A percentile compares a stretch with the other conserved stretches of the same genome.
Conservation (phyloP, 2,888 invertebrate genomes). For the Stenichneumon culpator region DNA sequence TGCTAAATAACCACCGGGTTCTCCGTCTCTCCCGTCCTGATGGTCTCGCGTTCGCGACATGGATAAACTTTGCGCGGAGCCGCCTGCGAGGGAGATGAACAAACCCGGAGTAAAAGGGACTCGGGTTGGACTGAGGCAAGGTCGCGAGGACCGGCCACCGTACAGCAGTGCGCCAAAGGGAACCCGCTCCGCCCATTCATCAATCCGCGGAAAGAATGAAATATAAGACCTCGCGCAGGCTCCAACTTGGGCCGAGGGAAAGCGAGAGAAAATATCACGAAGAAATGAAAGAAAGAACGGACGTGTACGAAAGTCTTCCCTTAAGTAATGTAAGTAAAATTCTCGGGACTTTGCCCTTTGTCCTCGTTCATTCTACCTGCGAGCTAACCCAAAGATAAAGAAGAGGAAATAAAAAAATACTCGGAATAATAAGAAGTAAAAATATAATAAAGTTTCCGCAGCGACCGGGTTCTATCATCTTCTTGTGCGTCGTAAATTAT, state of each 20-base stretch:
- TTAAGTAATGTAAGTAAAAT: slow-evolving; percentile 45
- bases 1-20: slow-evolving; percentile 66
- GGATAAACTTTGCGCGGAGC: slow-evolving; percentile 45
- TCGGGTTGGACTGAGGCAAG: slow-evolving; percentile 58
- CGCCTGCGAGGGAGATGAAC: slow-evolving; percentile 10
- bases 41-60: slow-evolving; percentile 26
- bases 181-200: slow-evolving; percentile 70
- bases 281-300: slow-evolving; percentile 23
- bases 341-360: slow-evolving; percentile 57
- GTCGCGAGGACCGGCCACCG: slow-evolving; percentile 61
- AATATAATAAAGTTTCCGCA: slow-evolving; percentile 42
- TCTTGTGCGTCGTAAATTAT: slow-evolving; percentile 47
- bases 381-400: slow-evolving; percentile 42
- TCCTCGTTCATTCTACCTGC: slow-evolving; percentile 53
- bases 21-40: background rate
- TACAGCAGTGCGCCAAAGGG: slow-evolving; percentile 68
- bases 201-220: slow-evolving; percentile 70
- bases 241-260: background rate
- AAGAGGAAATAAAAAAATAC: background rate
- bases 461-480: slow-evolving; percentile 8
- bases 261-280: slow-evolving; percentile 8
- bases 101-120: slow-evolving; percentile 46
- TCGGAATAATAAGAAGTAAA: slow-evolving; percentile 16
- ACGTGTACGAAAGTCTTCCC: slow-evolving; percentile 8
- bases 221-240: slow-evolving; percentile 49